Percentiles rank a stretch among this genome's conserved stretches.
These are phyloP conservation scores for Agonopterix arenella DNA, from an alignment of 2,888 invertebrate genomes.

Conservation along the genomic window DNA sequence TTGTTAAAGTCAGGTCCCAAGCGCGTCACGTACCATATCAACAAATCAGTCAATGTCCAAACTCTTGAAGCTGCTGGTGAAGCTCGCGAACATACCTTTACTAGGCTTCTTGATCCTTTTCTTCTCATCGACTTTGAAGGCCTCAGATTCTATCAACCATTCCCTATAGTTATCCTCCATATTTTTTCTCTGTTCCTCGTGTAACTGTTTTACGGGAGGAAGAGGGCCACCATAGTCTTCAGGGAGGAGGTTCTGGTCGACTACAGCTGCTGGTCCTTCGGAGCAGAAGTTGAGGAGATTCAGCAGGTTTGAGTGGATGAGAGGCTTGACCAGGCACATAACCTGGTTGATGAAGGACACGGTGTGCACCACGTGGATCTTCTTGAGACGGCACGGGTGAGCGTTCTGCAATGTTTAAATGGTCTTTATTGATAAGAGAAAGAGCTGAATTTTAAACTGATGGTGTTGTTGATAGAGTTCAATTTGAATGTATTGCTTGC, in stretches of 20 bases:
- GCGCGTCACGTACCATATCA: conserved; percentile 13
- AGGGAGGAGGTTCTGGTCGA: conserved; percentile 60
- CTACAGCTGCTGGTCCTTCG: conserved; percentile 64
- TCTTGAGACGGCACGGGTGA: conserved; percentile 80
- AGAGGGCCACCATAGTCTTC: conserved; percentile 80
- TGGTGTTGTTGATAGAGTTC: background rate
- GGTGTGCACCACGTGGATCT: conserved; percentile 80
- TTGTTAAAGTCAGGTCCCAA: conserved; percentile 32
- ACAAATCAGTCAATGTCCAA: conserved; percentile 63
- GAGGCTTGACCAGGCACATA: conserved; percentile 80
- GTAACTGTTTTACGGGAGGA: conserved; percentile 66
- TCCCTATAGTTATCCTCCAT: conserved; percentile 77
- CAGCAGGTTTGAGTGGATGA: conserved; percentile 79
- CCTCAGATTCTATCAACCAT: conserved; percentile 79
- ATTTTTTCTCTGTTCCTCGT: conserved; percentile 72
- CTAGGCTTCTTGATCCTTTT: conserved; percentile 65
- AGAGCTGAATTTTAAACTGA: background rate
- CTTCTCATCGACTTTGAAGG: conserved; percentile 72
- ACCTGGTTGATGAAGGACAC: conserved; percentile 82
- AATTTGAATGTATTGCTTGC: background rate
- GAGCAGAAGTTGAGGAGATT: conserved; percentile 77
- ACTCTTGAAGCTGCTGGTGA: conserved; percentile 68
- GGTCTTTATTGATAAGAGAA: background rate
- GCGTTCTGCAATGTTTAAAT: conserved; percentile 70
- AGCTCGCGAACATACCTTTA: conserved; percentile 67